phyloP scores from a whole-genome alignment of 2,113 vertebrate genomes.

The Sus scrofa region DNA sequence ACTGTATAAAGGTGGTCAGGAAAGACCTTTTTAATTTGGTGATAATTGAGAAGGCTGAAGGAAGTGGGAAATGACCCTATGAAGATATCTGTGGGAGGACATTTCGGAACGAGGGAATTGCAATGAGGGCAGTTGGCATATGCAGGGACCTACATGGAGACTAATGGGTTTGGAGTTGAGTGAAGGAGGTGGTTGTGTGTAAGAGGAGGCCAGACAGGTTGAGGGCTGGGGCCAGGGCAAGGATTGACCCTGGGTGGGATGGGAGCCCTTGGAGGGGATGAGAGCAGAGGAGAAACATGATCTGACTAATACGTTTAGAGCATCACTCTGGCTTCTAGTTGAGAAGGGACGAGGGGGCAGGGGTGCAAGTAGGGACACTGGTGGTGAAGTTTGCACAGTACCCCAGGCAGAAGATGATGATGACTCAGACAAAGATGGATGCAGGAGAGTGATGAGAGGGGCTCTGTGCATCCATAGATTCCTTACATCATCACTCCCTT shows the following conservation, averaged over 20 bases:
- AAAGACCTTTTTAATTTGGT: not conserved
- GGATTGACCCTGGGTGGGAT: not conserved
- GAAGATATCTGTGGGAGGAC: not conserved
- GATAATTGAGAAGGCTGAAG: not conserved
- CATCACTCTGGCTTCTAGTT: not conserved
- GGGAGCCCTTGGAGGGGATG: not conserved
- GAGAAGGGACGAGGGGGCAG: not conserved
- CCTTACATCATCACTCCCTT: not conserved
- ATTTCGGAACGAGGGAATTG: not conserved
- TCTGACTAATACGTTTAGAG: not conserved
- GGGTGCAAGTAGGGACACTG: not conserved
- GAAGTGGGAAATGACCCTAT: not conserved
- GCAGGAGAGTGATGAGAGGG: not conserved
- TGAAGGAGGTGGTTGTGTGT: not conserved
- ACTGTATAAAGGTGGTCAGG: not conserved
- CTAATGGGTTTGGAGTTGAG: accelerated
- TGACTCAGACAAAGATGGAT: not conserved
- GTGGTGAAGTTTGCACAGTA: not conserved
- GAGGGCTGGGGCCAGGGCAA: not conserved
- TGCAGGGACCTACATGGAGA: not conserved
- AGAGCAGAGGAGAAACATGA: not conserved
- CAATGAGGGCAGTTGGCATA: not conserved
- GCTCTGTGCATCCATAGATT: not conserved
- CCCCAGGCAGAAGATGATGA: not conserved
- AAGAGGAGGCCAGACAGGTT: no score